Evolutionary conservation across 2,888 invertebrate genomes (phyloP).

Genomic region (Acutogordius australiensis): DNA sequence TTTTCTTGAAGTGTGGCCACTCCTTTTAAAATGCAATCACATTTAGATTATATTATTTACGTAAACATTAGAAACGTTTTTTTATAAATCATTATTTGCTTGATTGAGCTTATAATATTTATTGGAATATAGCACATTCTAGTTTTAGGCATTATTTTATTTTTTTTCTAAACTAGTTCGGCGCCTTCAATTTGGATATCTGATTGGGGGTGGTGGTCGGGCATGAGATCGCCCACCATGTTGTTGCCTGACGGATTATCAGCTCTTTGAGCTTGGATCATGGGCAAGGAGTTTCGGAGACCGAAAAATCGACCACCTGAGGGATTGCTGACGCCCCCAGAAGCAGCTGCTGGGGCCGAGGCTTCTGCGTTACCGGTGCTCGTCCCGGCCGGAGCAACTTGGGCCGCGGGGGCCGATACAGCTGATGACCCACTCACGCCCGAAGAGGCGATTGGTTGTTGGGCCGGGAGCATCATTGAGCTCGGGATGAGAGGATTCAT

Average conservation of each 20-base stretch:
- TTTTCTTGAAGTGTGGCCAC: too few species aligned
- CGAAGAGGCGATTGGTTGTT: background rate
- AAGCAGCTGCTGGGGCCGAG: background rate
- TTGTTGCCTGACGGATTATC: background rate
- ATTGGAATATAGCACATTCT: too few species aligned
- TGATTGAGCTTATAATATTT: too few species aligned
- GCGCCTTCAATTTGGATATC: conserved; percentile 2
- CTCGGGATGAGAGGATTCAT: background rate
- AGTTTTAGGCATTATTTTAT: too few species aligned
- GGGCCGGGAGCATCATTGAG: background rate
- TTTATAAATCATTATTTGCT: too few species aligned
- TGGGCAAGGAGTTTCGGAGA: too few species aligned
- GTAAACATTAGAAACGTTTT: too few species aligned
- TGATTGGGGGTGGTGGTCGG: background rate
- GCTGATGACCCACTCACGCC: too few species aligned
- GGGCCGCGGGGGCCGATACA: background rate
- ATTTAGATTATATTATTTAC: too few species aligned
- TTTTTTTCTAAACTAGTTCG: background rate
- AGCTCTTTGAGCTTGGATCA: background rate
- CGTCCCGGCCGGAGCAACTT: background rate
- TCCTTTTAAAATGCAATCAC: too few species aligned
- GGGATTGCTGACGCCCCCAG: background rate
- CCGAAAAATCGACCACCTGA: background rate
- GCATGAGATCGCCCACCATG: background rate
- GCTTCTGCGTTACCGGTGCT: background rate